A percentile compares a stretch with the other conserved stretches of the same genome.
These are phyloP conservation scores for Proctacanthus coquilletti DNA, from an alignment of 1,140 invertebrate genomes.

Conservation along the genomic window DNA sequence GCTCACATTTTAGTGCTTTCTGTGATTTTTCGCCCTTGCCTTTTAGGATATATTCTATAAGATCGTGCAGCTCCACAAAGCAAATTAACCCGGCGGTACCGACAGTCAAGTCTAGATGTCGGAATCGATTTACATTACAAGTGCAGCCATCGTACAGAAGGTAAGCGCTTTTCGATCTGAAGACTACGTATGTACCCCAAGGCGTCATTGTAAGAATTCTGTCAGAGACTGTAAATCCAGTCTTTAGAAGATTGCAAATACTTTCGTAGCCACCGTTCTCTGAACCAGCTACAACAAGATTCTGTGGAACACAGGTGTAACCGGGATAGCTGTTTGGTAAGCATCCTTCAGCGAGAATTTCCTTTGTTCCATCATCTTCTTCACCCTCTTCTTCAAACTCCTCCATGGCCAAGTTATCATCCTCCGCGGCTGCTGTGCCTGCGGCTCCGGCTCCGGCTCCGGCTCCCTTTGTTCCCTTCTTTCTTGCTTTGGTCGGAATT, in stretches of 20 bases:
- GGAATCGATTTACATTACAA: slow-evolving; percentile 25
- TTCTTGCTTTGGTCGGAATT: too few species aligned
- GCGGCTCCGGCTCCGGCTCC: too few species aligned
- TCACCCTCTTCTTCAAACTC: neutral
- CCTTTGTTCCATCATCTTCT: too few species aligned
- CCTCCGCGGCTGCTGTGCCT: too few species aligned
- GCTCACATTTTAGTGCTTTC: too few species aligned
- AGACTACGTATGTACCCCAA: slow-evolving; percentile 27
- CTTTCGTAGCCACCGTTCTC: slow-evolving; percentile 27
- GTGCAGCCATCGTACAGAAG: slow-evolving; percentile 26
- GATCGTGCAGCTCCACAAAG: slow-evolving; percentile 20
- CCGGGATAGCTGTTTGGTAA: slow-evolving; percentile 23
- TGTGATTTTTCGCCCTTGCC: too few species aligned
- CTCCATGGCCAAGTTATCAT: neutral
- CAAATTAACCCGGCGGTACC: slow-evolving; percentile 24
- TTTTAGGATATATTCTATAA: slow-evolving; percentile 25
- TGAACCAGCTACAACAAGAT: slow-evolving; percentile 25
- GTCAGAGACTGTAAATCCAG: slow-evolving; percentile 24
- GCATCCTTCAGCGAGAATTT: too few species aligned
- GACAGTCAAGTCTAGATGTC: slow-evolving; percentile 22
- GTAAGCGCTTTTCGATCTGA: slow-evolving; percentile 21
- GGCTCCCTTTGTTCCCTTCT: too few species aligned
- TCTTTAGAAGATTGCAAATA: slow-evolving; percentile 23
- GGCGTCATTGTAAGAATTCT: slow-evolving; percentile 26
- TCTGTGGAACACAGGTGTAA: slow-evolving; percentile 19